Evolutionary conservation across 2,113 vertebrate genomes (phyloP).

Genomic region (Gila orcuttii): DNA sequence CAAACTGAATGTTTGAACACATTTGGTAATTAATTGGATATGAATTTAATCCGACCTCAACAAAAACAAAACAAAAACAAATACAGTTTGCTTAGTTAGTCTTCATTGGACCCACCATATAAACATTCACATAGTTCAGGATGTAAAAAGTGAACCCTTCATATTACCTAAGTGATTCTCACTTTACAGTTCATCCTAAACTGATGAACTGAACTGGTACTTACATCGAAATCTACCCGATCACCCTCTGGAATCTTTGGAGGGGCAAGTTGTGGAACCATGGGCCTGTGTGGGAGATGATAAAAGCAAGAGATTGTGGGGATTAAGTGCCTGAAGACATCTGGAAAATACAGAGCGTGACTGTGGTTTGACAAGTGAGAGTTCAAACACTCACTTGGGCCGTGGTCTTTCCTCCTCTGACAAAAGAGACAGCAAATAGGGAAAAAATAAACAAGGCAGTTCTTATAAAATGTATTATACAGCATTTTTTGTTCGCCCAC

Average conservation of each 20-base stretch:
- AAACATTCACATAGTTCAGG: neutral
- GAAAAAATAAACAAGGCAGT: slow-evolving; percentile 8
- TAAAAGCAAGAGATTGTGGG: neutral
- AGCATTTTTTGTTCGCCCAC: neutral
- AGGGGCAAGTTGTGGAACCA: slow-evolving; percentile 74
- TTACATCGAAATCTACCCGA: slow-evolving; percentile 80
- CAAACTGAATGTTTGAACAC: neutral
- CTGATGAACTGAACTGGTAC: slow-evolving; percentile 30
- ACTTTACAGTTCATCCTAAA: neutral
- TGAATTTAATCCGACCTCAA: too few relatives aligned
- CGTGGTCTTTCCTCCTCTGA: slow-evolving; percentile 77
- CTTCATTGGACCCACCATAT: neutral
- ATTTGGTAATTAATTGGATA: too few relatives aligned
- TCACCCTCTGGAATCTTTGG: slow-evolving; percentile 82
- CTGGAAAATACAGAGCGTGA: too few relatives aligned
- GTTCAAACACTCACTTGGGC: slow-evolving; percentile 72
- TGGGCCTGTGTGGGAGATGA: slow-evolving; percentile 61
- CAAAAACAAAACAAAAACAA: too few relatives aligned
- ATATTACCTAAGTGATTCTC: neutral
- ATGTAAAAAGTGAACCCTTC: neutral
- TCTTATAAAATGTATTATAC: neutral
- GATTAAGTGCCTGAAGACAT: neutral
- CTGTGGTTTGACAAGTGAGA: neutral
- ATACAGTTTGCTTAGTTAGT: too few relatives aligned
- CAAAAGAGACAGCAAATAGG: slow-evolving; percentile 20